Base-by-base conservation (phyloP, 2,797 vertebrate genomes). In the Coranthus polyacanthus region DNA sequence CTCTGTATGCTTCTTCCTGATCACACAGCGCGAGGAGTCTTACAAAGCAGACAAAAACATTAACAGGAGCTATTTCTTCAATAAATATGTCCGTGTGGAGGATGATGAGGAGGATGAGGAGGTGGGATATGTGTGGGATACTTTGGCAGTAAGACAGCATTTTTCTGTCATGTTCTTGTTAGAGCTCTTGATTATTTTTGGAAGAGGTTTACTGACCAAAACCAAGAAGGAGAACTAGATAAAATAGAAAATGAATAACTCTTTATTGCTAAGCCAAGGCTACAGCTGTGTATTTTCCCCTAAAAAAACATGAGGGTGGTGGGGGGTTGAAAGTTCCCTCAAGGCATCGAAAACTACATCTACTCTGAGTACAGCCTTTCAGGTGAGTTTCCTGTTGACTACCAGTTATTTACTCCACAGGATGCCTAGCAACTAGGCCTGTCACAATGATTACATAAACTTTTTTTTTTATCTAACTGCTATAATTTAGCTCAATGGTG, bases 11-110 rank as follows among this genome's bases (percentile, higher is more conserved):
- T 47, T 44, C 24, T 45, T 37, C 39, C 38, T 15, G 21, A 47
- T 37, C 9, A 2, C 26, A 62, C 32, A 45, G 43, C 59, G 41
- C 5, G 4, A 38, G 18, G 6, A 7, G 36, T 22, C 21, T 5
- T 21, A 32, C 39, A 16, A n/a, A 4, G n/a, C 15, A 7, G n/a
- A 45, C 16, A 18, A 46, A 12, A 43, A 46, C 6, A 22, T 2
- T 13, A 32, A 49, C 18, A 6, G 13, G n/a, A 36, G 20, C 39
- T 18, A 36, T 29, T 38, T 63, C 32, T 26, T 47, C 52, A 45
- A 12, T 13, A 71, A 39, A 60, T 47, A 5, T 1, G n/a, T 53
- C 24, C 13, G 5, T n/a, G 47, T 45, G 53, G 44, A 57, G 13
- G 29, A 69, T 6, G n/a, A 57, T 5, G 26, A 29, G 26, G 26